Base-by-base conservation (phyloP, 2,888 invertebrate species). In the Artemia sp. region DNA sequence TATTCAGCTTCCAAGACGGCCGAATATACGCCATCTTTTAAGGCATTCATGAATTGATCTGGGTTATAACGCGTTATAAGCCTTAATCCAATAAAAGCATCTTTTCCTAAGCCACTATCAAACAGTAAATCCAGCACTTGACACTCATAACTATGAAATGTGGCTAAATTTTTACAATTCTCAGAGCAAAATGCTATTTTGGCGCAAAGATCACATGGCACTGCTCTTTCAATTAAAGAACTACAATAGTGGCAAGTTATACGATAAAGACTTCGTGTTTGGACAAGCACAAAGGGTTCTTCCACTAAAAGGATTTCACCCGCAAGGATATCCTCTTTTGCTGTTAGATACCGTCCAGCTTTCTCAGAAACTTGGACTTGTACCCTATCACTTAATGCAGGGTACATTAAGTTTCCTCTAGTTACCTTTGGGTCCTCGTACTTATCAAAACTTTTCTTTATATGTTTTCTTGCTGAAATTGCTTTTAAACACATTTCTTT, bases 31-130 rank as follows among this genome's bases (percentile, higher is more conserved):
- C 24, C 64, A 58, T 24, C 24, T 19, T 9, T 0, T 9, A 19
- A 8, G 9, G 64, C 64, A 19, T 58, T 24, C 11, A 58, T 58
- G 64, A 58, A 8, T 10, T 1, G n/a, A 9, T 58, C 64, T 58
- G 64, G 64, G 19, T 10, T 58, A 19, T 58, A n/a, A 1, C 64
- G n/a, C 10, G 64, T 58, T 11, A 58, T 24, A 58, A 58, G 11
- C 24, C 64, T 58, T n/a, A 58, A 24, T 11, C 14, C 64, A 58
- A 58, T n/a, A 10, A 19, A 58, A 0, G 64, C 64, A 58, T 58
- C 64, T 58, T 58, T 58, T 24, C 64, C 64, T 58, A 58, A 24
- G 8, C 64, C 64, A 58, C 64, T 58, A n/a, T 58, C 64, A 58
- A 58, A 58, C 14, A 58, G 64, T 19, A 58, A n/a, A 58, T 58